Evolutionary conservation across 2,797 vertebrate species (phyloP).

Genomic region (Onychomys arenicola): DNA sequence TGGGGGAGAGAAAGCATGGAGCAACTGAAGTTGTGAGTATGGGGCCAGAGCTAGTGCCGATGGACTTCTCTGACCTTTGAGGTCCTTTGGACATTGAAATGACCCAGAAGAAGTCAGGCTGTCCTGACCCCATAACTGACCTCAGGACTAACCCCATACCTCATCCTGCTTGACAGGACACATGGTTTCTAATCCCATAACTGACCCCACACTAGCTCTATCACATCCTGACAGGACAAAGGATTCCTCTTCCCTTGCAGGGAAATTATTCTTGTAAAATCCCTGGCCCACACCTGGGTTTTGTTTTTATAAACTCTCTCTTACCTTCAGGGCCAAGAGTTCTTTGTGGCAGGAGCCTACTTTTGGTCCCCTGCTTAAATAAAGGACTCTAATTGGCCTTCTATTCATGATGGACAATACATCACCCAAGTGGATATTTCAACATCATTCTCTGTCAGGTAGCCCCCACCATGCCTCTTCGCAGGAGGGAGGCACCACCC

Average conservation of each 20-base stretch:
- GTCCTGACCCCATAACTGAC: not conserved
- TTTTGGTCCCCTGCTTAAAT: not conserved
- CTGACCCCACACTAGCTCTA: not conserved
- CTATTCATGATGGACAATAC: not conserved
- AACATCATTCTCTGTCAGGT: not conserved
- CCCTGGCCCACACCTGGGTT: not conserved
- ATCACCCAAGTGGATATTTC: not conserved
- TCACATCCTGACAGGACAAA: not conserved
- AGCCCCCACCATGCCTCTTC: not conserved
- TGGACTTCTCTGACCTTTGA: not conserved
- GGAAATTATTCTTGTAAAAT: not conserved
- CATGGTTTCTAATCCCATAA: not conserved
- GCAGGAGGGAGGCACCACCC: too few species aligned
- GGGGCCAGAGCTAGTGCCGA: not conserved
- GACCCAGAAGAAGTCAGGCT: not conserved
- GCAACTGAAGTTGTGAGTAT: not conserved
- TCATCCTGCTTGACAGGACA: not conserved
- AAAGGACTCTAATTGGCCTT: not conserved
- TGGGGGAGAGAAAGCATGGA: accelerated
- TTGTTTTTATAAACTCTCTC: not conserved
- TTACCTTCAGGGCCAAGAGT: not conserved
- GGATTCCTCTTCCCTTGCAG: not conserved
- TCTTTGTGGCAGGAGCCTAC: not conserved
- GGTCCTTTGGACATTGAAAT: not conserved
- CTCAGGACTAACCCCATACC: not conserved